Base-by-base conservation (phyloP, 1,140 invertebrate species). In the Dendroctonus ponderosae region DNA sequence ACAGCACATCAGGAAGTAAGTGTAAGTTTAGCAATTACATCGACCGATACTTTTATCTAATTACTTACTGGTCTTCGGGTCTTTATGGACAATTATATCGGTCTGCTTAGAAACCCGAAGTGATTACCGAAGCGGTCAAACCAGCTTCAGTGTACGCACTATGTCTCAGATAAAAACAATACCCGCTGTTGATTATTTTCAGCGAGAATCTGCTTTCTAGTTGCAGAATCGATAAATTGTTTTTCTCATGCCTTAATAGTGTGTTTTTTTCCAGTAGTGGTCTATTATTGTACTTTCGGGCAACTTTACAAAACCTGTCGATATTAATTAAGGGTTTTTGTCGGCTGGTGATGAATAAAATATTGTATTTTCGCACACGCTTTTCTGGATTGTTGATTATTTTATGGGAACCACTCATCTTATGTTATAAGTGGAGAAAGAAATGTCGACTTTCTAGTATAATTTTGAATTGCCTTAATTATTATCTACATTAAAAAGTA, bases 41-140 rank as follows among this genome's bases (percentile, higher is more conserved):
- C n/a, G 7, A 59, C 46, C 43, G 43, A 49, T 59, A 49, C 14
- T 48, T 59, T 46, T 59, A 48, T 59, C 57, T 59, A 59, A 59
- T 59, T 59, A 48, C 57, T 46, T 26, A 59, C 57, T 59, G 57
- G 43, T 59, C 46, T 46, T 48, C 6, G 3, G 9, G 57, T 11
- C 41, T 59, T 59, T 59, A 59, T 59, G 42, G 42, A 59, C 46
- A 59, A 37, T 59, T 46, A 46, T 59, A 48, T 49, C 46, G 42
- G 4, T 54, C 42, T 46, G 57, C 57, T 48, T 59, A 59, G 57
- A 26, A 59, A 48, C 38, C 57, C 57, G 15, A 59, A 48, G 57
- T 59, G 57, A 59, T 59, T 59, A 59, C 38, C 43, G 11, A 59
- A 59, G 57, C 57, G 15, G 57, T 59, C 46, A 48, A 59, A 59